Base-by-base conservation (phyloP, 2,888 invertebrate species). In the Podotricha telesiphe region DNA sequence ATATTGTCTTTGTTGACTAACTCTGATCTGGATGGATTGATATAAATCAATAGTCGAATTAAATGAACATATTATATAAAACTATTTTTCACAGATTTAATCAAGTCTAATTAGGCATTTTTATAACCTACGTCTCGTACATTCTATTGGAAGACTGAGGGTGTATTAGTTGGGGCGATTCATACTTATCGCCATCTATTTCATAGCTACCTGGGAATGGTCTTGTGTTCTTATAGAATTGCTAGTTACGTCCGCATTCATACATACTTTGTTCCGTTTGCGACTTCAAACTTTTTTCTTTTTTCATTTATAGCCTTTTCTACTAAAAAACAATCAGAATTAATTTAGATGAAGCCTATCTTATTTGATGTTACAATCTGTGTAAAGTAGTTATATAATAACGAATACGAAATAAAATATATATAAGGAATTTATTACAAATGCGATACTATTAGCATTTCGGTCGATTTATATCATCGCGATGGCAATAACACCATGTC, bases 401-500 rank as follows among this genome's bases (percentile, higher is more conserved):
- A 10, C 28, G 11, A 42, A 42, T 13, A 1, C 7, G 1, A 6
- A 17, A 17, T 2, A n/a, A n/a, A 45, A n/a, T 17, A 17, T n/a
- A n/a, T n/a, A 37, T 8, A 53, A 22, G 28, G 28, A 2, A 11
- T 1, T 37, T 1, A 19, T 37, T 42, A 11, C 11, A 22, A 10
- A 34, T n/a, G 22, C 45, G 19, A 59, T 59, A 45, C 59, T 59
- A 59, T 59, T 42, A 59, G 59, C 45, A 59, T 59, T 48, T 13
- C 45, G 22, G 11, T 45, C 0, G 22, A 45, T 13, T 15, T 62
- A 48, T 28, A 62, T 17, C 34, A 62, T 62, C 62, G 62, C 62
- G 34, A 48, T 48, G 62, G 48, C 48, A 62, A 62, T 62, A 19
- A 48, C 48, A 62, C 19, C 48, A 62, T 62, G 48, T 34, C 48